Base-by-base conservation (phyloP, 2,797 vertebrate genomes). In the Tamandua tetradactyla region DNA sequence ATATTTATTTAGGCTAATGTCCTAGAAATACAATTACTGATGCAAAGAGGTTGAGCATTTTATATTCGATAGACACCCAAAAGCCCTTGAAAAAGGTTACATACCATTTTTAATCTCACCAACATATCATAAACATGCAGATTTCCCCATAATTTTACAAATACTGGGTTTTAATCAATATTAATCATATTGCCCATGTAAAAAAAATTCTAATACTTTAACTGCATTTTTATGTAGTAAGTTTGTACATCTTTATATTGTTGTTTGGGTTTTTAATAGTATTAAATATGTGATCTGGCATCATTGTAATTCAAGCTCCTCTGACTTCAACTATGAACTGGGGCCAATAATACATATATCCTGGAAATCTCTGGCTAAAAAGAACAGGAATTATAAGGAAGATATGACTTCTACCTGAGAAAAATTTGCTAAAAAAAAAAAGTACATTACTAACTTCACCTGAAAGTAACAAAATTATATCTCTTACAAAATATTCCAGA, bases 1-100 rank as follows among this genome's bases (percentile, higher is more conserved):
- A 75, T 49, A 49, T 93, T 93, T 82, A 69, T n/a, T 76, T n/a
- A 88, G 61, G 61, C 71, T 76, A n/a, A 83, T 76, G 52, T 49
- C 40, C 78, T 40, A 69, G 30, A 59, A 69, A 35, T 59, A 76
- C 23, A 82, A 82, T 37, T 81, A 20, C 69, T 49, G 32, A 76
- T n/a, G 59, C 69, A 75, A 88, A 88, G 40, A 59, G n/a, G 49
- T 69, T n/a, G 7, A 30, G 27, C 69, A 76, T 64, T 64, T 93
- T 72, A 64, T 30, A 57, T 64, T 93, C 23, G 23, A 76, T 49
- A n/a, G 23, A 83, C 40, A 30, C 40, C 37, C 15, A 75, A 62
- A 40, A 82, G 52, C 35, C 35, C 55, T 55, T 44, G 47, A 69
- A 83, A 83, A 13, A 47, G 92, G 27, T 61, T 61, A 61, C 69